Evolutionary conservation across 2,797 vertebrate species (phyloP).

Genomic region (Psittacula derbiana): DNA sequence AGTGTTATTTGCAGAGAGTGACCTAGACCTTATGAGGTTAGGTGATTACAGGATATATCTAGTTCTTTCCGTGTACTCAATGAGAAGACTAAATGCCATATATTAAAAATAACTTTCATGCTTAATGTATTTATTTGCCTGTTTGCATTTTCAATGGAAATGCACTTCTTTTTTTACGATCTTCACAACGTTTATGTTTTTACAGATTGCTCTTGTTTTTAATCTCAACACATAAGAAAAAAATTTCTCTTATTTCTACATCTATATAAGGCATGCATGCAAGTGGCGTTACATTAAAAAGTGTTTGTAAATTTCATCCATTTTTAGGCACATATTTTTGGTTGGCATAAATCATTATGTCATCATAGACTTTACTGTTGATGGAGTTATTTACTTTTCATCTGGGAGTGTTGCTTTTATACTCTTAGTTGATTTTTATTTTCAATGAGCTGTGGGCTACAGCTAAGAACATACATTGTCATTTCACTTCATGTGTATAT

Average conservation of each 20-base stretch:
- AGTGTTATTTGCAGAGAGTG: not conserved
- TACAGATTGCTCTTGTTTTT: not conserved
- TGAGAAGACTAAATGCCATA: not conserved
- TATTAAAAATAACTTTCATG: not conserved
- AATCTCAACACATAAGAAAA: not conserved
- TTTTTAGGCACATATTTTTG: not conserved
- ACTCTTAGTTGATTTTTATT: not conserved
- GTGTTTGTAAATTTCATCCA: not conserved
- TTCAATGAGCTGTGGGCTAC: not conserved
- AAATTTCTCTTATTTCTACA: not conserved
- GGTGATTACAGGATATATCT: not conserved
- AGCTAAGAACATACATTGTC: not conserved
- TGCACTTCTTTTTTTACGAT: not conserved
- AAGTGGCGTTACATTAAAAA: not conserved
- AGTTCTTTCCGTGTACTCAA: not conserved
- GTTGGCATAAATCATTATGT: not conserved
- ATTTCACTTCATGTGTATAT: not conserved
- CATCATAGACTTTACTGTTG: not conserved
- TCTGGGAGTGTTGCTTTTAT: not conserved
- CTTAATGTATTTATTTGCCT: not conserved
- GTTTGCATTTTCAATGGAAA: not conserved
- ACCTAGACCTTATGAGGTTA: not conserved
- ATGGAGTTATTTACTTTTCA: not conserved
- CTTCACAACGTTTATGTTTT: not conserved
- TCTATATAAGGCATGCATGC: accelerated